Conservation (phyloP, 1,140 invertebrate genomes). For the Hypothenemus hampei region DNA sequence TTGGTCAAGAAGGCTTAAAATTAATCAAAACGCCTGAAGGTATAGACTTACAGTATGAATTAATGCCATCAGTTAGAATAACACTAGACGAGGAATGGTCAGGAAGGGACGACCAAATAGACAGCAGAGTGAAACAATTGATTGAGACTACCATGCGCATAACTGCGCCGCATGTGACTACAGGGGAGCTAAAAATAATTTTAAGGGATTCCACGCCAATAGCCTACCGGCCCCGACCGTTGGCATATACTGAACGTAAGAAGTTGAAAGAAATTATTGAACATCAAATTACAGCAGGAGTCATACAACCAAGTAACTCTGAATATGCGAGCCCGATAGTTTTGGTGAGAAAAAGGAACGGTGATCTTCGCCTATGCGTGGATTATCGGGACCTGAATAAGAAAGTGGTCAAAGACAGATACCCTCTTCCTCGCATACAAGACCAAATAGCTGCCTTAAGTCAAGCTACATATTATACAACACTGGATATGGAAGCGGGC, state of each 20-base stretch:
- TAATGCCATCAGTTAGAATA: background rate
- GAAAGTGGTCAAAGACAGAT: constrained; percentile 36
- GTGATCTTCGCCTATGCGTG: constrained; percentile 40
- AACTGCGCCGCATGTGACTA: background rate
- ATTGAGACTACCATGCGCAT: background rate
- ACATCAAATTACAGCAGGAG: constrained; percentile 37
- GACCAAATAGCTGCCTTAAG: constrained; percentile 30
- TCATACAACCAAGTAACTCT: constrained; percentile 40
- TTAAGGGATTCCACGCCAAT: constrained; percentile 14
- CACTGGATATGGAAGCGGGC: constrained; percentile 29
- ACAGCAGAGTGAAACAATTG: background rate
- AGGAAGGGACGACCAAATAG: constrained; percentile 8
- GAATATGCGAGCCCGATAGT: constrained; percentile 47
- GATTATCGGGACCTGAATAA: constrained; percentile 51
- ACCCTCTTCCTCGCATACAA: constrained; percentile 33
- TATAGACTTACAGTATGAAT: background rate
- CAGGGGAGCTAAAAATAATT: constrained; percentile 13
- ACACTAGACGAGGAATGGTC: constrained; percentile 4
- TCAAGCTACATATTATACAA: constrained; percentile 27
- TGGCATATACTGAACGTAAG: constrained; percentile 22
- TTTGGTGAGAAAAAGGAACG: constrained; percentile 48
- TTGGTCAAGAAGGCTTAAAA: background rate
- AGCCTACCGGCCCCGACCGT: constrained; percentile 14
- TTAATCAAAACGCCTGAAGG: constrained; percentile 1
- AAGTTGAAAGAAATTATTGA: constrained; percentile 35